Evolutionary conservation across 2,888 invertebrate species (phyloP).

Genomic region (Monoplex corrugatus): DNA sequence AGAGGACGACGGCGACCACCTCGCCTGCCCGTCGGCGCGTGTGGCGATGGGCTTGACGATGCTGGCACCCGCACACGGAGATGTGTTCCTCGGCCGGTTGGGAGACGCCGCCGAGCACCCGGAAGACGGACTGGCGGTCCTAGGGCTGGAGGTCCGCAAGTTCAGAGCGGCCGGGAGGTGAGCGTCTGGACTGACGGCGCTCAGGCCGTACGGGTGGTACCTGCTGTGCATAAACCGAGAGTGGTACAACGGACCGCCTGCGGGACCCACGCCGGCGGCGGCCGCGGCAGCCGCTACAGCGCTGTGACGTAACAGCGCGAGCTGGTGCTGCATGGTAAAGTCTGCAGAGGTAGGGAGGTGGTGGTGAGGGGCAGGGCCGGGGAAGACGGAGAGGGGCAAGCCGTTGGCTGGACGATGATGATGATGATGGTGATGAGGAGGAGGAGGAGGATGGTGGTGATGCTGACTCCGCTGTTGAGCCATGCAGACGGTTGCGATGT

Average conservation of each 20-base stretch:
- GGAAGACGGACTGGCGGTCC: not conserved
- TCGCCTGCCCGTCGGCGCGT: not conserved
- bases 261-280: not conserved
- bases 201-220: constrained; percentile 1
- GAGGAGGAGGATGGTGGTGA: not conserved
- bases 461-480: not conserved
- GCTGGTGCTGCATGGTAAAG: too few relatives aligned
- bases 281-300: not conserved
- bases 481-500: too few relatives aligned
- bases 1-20: not conserved
- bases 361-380: not conserved
- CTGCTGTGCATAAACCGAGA: not conserved
- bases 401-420: not conserved
- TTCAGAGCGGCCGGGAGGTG: not conserved
- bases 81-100: not conserved
- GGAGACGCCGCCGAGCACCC: not conserved
- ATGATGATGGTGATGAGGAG: not conserved
- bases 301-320: too few relatives aligned
- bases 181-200: not conserved
- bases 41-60: constrained; percentile 2
- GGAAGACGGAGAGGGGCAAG: not conserved
- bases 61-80: not conserved
- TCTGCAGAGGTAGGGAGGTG: too few relatives aligned
- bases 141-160: not conserved
- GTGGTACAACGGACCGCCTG: not conserved